Base-by-base conservation (phyloP, 1,140 invertebrate species). In the Ips nitidus region DNA sequence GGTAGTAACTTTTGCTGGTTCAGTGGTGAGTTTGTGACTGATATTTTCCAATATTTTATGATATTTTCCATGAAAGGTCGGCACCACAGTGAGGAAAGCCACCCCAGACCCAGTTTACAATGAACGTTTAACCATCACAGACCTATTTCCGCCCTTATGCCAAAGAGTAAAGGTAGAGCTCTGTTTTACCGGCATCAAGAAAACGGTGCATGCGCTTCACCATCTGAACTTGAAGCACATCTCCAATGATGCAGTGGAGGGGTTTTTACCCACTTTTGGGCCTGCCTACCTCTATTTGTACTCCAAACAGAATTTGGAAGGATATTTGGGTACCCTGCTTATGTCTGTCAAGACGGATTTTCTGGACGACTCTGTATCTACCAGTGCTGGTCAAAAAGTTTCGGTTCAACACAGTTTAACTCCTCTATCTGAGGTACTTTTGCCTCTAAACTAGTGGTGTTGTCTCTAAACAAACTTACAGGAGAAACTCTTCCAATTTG, bases 251-350 rank as follows among this genome's bases (percentile, higher is more conserved):
- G 72, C 75, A 60, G 72, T 75, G 37, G 68, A 77, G 42, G 69
- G 80, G 71, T 90, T 89, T 72, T 77, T 91, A n/a, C 91, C 91
- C 1, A 88, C 88, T 1, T 90, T 89, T 79, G 91, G 91, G 0
- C 91, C 91, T 6, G 85, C 87, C 6, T 92, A 88, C 79, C 74
- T 93, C 22, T 87, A 91, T 75, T 81, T 92, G 43, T 93, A 92
- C 76, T 66, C 60, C 2, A 80, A 77, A 60, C 80, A 84, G 36
- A 80, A 83, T 69, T 82, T 84, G 3, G 81, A 84, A 69, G 81
- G 79, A 22, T 92, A 87, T 77, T 79, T 83, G 3, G 87, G 83
- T 61, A 88, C 81, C 70, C 80, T 86, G 7, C 79, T 87, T 38
- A 76, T 86, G 57, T 84, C 83, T 63, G 76, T 86, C 60, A 84